Base-by-base conservation (phyloP, 2,797 vertebrate genomes). In the Fundulus diaphanus region DNA sequence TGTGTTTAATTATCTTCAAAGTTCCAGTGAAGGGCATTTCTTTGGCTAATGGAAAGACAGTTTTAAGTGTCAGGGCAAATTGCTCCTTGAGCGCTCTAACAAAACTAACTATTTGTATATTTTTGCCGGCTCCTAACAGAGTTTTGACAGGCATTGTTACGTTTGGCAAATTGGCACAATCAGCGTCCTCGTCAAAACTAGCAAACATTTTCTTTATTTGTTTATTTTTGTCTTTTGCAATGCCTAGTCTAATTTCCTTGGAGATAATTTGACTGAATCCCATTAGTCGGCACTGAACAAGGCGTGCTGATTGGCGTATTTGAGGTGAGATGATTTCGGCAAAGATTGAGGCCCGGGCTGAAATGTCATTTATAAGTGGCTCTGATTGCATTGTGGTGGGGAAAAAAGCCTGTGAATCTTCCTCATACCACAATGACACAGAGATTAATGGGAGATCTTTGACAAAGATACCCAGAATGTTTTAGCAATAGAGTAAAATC, bases 1-100 rank as follows among this genome's bases (percentile, higher is more conserved):
- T 94, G 93, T 93, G 92, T 95, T 96, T 95, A 96, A 96, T 96
- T 95, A 95, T 95, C 94, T 95, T 94, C 93, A 95, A 95, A 96
- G 94, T 94, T 96, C 91, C 92, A 94, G 91, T 89, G 92, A 95
- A 95, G 94, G 94, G 92, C 94, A 95, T 94, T 91, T 94, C 88
- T 92, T 93, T 89, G 79, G 89, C 92, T 94, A 94, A 95, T 95
- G 93, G 93, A 93, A 87, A 93, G 93, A 94, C 90, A 77, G 93
- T 88, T 90, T 88, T 84, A 85, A 93, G 92, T 93, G 90, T 92
- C 91, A 93, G 88, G 83, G 91, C 90, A 92, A 94, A 93, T 92
- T 90, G 86, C 89, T 91, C 88, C 91, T 94, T 87, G 86, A 91
- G 91, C 79, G 87, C 82, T 88, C 86, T 84, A 83, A 90, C 91